Evolutionary conservation across 2,797 vertebrate genomes (phyloP), one percentile per base, ranked within the genome.

Genomic region (Parauchenoglanis punctatus): DNA sequence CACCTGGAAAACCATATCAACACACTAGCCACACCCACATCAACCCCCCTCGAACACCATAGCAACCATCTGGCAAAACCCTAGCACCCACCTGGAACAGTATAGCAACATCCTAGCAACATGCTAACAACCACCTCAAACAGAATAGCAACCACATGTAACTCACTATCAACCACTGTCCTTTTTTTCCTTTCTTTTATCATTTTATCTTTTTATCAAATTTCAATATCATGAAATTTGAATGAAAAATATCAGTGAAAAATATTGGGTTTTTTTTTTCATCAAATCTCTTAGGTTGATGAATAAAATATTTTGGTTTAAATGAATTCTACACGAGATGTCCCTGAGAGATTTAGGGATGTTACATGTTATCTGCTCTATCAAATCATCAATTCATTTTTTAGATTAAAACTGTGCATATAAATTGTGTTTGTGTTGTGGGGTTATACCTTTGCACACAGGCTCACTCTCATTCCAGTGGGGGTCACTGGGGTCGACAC

Each of bases 381-480:
- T 49, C 23, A 75, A 44, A 25, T 46, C 12, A 49, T n/a, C 12
- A n/a, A 0, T 52, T 54, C 40, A 73, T 44, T 40, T 73, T 40
- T 7, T 2, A 70, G 20, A 52, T 52, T 20, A 35, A 35, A 77
- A 56, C 2, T 58, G 3, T 46, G 23, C 23, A 31, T 61, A 81
- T 59, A 44, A 25, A 44, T 44, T n/a, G 6, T 56, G 8, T 31
- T 31, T 13, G 3, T 61, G 4, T 25, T 81, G 23, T 81, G 11
- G 35, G 28, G 23, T 59, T 28, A 4, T 90, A 98, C 97, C 97
- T 95, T 93, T 96, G 93, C 97, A 98, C 83, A 97, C 96, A 3
- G 97, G 97, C 73, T 98, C 97, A 0, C 96, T 98, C 91, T 97
- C 97, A 1, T 98, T 98, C 97, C 97, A 98, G 93, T 96, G 97